Base-by-base conservation (phyloP, 2,113 vertebrate species). In the Lates calcarifer region DNA sequence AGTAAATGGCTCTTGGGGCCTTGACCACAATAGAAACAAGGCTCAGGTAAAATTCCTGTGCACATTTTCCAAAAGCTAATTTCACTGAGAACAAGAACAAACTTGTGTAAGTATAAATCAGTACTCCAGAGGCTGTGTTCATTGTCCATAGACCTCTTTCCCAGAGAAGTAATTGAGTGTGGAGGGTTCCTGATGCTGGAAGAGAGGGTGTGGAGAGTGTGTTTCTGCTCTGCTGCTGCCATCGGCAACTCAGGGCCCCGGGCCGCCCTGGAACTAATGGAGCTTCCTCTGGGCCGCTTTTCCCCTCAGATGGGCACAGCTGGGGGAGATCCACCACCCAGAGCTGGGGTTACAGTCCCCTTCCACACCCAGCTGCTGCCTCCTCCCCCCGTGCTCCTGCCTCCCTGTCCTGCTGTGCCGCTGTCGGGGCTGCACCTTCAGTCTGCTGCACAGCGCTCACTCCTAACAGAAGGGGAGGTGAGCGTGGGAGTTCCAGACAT, bases 221-320 rank as follows among this genome's bases (percentile, higher is more conserved):
- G 61, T 89, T 84, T 91, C 84, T 90, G 85, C 86, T 90, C 87
- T 82, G 78, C 57, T 85, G 87, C 79, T 57, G 81, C 81, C 51
- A 79, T 66, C 74, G 68, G 85, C 79, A 82, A 88, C 92, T 93
- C 89, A 91, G 88, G 88, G 80, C 57, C 1, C 1, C 17, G 79
- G 81, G 67, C 81, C 76, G 86, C 89, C 92, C 93, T 92, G 93
- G 85, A 95, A 94, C 90, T 95, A 95, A 96, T 95, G 89, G 89
- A 93, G 92, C 94, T 92, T 94, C 93, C 94, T 91, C 87, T 82
- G 81, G 82, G 77, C 90, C 88, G 92, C 94, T 96, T 95, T 96
- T 95, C 95, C 94, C 93, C 93, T 95, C 94, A 94, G 92, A 92
- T 93, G 91, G 94, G 95, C 96, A 95, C 95, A 94, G 94, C 89